phyloP scores from a whole-genome alignment of 2,888 invertebrate genomes.

The Nasonia oneida region DNA sequence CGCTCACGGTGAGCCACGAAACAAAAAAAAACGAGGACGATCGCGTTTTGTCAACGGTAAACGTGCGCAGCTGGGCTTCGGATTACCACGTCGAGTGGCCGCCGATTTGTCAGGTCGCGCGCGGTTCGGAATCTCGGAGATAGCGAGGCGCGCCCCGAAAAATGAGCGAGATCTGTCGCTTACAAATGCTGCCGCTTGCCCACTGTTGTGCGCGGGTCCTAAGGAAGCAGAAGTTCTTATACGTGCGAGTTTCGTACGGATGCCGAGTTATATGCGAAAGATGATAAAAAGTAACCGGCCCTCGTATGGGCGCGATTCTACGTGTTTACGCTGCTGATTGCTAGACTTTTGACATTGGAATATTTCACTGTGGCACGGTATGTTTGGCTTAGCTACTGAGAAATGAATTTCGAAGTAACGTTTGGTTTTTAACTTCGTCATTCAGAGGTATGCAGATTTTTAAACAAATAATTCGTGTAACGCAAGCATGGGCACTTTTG shows the following conservation, averaged over 20 bases:
- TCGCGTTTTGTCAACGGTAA: neutral
- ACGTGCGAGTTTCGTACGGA: neutral
- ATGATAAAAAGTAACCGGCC: neutral
- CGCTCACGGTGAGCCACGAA: neutral
- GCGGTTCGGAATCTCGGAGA: conserved; percentile 5
- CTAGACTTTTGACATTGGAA: neutral
- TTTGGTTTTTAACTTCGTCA: too few relatives aligned
- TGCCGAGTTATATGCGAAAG: neutral
- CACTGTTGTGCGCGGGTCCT: neutral
- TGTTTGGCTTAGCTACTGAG: too few relatives aligned
- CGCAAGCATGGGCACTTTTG: too few relatives aligned
- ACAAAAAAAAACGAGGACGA: neutral
- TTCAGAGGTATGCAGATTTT: too few relatives aligned
- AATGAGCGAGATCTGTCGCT: conserved; percentile 55
- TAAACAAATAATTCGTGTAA: too few relatives aligned
- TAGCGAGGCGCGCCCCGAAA: conserved; percentile 34
- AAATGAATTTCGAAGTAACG: too few relatives aligned
- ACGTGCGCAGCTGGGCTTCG: conserved; percentile 16
- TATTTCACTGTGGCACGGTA: neutral
- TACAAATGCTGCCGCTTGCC: conserved; percentile 27
- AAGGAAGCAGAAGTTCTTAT: neutral
- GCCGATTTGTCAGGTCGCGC: conserved; percentile 44
- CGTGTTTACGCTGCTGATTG: neutral
- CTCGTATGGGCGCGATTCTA: neutral
- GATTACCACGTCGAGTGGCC: conserved; percentile 51